Base-by-base conservation (phyloP, 2,888 invertebrate genomes). In the Aricia artaxerxes region DNA sequence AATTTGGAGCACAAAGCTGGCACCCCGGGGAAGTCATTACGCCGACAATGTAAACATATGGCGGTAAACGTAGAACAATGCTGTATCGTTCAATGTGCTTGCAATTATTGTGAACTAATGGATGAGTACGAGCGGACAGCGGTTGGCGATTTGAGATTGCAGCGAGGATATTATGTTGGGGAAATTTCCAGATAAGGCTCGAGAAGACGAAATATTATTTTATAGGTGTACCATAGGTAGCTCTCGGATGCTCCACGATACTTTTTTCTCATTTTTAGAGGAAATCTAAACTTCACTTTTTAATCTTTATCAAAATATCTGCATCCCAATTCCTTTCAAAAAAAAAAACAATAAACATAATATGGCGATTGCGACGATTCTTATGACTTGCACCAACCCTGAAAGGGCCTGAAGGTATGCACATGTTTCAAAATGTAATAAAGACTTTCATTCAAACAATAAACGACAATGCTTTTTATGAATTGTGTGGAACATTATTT, bases 41-140 rank as follows among this genome's bases (percentile, higher is more conserved):
- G 61, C 76, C 82, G 81, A 87, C 88, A 91, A 89, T 85, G 84
- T 86, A 87, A 86, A 87, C 92, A 92, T 89, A 91, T 92, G 92
- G 88, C 86, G 86, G 81, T 83, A 86, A 82, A 87, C 85, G 85
- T 87, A 85, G 83, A 85, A 86, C 85, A 86, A 86, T 86, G 85
- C 85, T 81, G 81, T 82, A 88, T 90, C 90, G 88, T 91, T 87
- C 87, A 89, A 90, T 91, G 88, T 91, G 81, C 84, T 83, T 84
- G 86, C 83, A 89, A 92, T 89, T 92, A 85, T 84, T 86, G 84
- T 83, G 84, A 86, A 86, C 86, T 88, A 88, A 89, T 90, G 89
- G 83, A 81, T 81, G 49, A 84, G 82, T 81, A 82, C 80, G 78
- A 73, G 81, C 80, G 80, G 80, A 77, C 82, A 83, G 80, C 13